These are phyloP conservation scores for Hirtodrosophila alboralis DNA, from an alignment of 2,888 invertebrate genomes.

Conservation along the genomic window DNA sequence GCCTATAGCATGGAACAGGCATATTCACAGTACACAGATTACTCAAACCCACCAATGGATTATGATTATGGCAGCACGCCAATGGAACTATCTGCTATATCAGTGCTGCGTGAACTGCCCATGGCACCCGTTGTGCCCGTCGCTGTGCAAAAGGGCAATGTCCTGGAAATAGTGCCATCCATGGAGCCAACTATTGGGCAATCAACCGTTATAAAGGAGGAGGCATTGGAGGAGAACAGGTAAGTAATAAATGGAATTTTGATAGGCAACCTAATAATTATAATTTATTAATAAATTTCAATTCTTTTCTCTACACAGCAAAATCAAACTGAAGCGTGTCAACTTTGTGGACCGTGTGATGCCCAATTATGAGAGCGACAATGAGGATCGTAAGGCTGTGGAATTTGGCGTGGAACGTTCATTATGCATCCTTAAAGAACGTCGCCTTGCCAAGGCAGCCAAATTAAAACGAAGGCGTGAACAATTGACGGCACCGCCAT, in stretches of 20 bases:
- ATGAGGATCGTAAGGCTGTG: constrained; percentile 78
- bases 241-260: constrained; percentile 21
- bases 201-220: constrained; percentile 38
- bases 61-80: constrained; percentile 46
- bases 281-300: too few relatives aligned
- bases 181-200: constrained; percentile 25
- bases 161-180: constrained; percentile 83
- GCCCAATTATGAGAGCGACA: constrained; percentile 81
- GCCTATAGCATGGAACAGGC: constrained; percentile 64
- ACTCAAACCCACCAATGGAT: constrained; percentile 44
- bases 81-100: constrained; percentile 13
- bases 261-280: too few relatives aligned
- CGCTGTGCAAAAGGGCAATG: constrained; percentile 84
- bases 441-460: constrained; percentile 48
- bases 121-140: constrained; percentile 72
- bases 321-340: constrained; percentile 77
- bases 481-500: constrained; percentile 42
- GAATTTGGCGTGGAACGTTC: constrained; percentile 70
- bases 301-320: constrained; percentile 44
- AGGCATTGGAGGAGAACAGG: constrained; percentile 50
- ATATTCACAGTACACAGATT: constrained; percentile 73
- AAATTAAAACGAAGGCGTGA: constrained; percentile 41
- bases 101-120: constrained; percentile 76
- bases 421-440: constrained; percentile 47
- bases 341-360: constrained; percentile 81